Evolutionary conservation across 2,113 vertebrate species (phyloP).

Genomic region (Cyanoderma ruficeps): DNA sequence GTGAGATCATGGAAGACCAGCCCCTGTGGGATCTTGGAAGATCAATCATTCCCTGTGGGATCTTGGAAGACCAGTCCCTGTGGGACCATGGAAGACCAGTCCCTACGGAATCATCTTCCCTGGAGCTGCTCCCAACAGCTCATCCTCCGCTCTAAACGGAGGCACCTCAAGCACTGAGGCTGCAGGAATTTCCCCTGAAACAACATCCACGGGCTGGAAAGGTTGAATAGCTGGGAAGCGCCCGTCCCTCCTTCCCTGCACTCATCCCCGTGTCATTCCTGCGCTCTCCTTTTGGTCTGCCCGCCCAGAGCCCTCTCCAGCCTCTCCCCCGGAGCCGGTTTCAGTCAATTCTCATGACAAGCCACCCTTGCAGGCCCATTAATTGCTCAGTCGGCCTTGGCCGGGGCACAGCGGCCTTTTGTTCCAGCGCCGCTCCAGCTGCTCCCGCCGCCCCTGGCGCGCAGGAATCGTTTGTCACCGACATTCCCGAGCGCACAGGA

Average conservation of each 20-base stretch:
- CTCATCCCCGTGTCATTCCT: neutral
- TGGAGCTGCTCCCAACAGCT: neutral
- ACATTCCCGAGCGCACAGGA: neutral
- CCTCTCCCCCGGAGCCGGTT: neutral
- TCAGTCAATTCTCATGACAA: neutral
- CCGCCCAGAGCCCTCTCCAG: neutral
- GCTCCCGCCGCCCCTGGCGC: neutral
- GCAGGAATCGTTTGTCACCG: neutral
- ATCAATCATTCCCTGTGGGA: no score
- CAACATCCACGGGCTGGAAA: neutral
- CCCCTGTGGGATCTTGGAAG: no score
- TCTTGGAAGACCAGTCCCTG: no score
- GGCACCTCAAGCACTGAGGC: neutral
- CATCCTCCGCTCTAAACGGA: neutral
- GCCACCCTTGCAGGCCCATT: neutral
- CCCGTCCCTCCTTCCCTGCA: neutral
- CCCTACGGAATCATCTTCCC: neutral
- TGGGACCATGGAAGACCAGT: no score
- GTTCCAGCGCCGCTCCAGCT: slow-evolving; percentile 22
- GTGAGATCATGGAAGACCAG: no score
- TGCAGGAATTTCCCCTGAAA: neutral
- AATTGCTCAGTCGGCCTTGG: neutral
- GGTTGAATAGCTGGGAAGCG: neutral
- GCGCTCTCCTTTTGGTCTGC: neutral
- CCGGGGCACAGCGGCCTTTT: slow-evolving; percentile 56